Conservation (phyloP, 2,113 vertebrate species). For the Tachysurus fulvidraco region DNA sequence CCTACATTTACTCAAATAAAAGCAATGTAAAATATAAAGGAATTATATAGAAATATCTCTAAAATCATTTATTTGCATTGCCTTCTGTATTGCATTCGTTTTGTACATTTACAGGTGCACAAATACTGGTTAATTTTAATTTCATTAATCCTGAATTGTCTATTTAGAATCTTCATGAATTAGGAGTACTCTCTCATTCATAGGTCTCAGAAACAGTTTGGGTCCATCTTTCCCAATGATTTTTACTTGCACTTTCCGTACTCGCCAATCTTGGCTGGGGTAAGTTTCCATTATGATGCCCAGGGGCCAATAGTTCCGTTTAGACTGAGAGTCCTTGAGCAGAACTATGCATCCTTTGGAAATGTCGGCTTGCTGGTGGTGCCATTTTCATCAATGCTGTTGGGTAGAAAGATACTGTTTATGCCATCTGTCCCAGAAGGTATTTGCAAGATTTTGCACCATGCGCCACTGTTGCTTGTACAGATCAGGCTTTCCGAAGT, state of each 20-base stretch:
- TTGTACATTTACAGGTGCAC: too few species aligned
- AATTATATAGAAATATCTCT: too few species aligned
- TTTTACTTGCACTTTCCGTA: not conserved
- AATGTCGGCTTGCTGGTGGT: not conserved
- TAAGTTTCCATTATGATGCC: not conserved
- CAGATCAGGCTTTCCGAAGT: too few species aligned
- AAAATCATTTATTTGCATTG: too few species aligned
- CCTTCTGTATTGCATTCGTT: too few species aligned
- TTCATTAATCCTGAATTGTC: too few species aligned
- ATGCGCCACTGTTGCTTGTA: too few species aligned
- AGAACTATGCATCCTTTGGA: not conserved
- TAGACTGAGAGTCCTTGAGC: not conserved
- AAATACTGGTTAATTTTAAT: too few species aligned
- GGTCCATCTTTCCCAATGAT: not conserved
- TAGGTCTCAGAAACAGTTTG: not conserved
- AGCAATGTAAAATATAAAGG: too few species aligned
- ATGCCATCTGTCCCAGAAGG: not conserved
- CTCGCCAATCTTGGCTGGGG: not conserved
- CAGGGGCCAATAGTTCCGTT: not conserved
- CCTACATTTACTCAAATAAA: too few species aligned
- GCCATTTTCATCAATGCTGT: not conserved
- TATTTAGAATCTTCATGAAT: too few species aligned
- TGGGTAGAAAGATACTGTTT: not conserved
- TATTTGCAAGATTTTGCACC: too few species aligned
- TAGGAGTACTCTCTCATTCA: not conserved